Evolutionary conservation across 2,797 vertebrate genomes (phyloP).

Genomic region (Myripristis jacobus): DNA sequence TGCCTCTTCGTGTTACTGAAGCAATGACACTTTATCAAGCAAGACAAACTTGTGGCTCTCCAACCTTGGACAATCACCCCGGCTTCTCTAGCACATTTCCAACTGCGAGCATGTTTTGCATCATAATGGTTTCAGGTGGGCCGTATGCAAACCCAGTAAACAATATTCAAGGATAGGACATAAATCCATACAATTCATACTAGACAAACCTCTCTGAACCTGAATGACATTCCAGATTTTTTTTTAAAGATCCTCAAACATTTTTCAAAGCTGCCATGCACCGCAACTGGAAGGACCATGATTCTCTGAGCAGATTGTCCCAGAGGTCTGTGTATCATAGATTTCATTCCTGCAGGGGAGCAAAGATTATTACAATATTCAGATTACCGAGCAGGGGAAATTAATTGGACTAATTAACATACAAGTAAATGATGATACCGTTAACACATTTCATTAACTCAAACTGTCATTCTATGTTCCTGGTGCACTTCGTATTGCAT

Average conservation of each 20-base stretch:
- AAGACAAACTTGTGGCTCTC: slow-evolving; percentile 61
- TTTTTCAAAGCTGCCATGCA: slow-evolving; percentile 40
- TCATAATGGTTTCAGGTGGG: slow-evolving; percentile 36
- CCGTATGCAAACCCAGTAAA: slow-evolving; percentile 4
- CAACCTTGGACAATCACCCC: slow-evolving; percentile 17
- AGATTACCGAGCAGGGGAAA: slow-evolving; percentile 87
- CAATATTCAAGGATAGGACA: slow-evolving; percentile 7
- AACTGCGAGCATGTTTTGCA: slow-evolving; percentile 38
- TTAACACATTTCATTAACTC: slow-evolving; percentile 92
- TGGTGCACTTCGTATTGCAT: slow-evolving; percentile 86
- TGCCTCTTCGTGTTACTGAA: slow-evolving; percentile 67
- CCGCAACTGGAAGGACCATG: slow-evolving; percentile 49
- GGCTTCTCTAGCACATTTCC: slow-evolving; percentile 6
- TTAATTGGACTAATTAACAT: slow-evolving; percentile 92
- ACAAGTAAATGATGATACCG: slow-evolving; percentile 91
- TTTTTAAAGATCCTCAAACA: slow-evolving; percentile 8
- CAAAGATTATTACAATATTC: slow-evolving; percentile 89
- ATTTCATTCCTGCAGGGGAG: slow-evolving; percentile 85
- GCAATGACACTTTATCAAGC: slow-evolving; percentile 77
- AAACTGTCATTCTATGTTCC: slow-evolving; percentile 89
- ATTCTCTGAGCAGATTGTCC: slow-evolving; percentile 71
- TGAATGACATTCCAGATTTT: slow-evolving; percentile 10
- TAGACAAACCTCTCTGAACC: slow-evolving; percentile 5
- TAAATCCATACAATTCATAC: neutral
- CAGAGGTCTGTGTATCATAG: slow-evolving; percentile 76